Evolutionary conservation across 2,113 vertebrate species (phyloP).

Genomic region (Myanophis thanlyinensis): DNA sequence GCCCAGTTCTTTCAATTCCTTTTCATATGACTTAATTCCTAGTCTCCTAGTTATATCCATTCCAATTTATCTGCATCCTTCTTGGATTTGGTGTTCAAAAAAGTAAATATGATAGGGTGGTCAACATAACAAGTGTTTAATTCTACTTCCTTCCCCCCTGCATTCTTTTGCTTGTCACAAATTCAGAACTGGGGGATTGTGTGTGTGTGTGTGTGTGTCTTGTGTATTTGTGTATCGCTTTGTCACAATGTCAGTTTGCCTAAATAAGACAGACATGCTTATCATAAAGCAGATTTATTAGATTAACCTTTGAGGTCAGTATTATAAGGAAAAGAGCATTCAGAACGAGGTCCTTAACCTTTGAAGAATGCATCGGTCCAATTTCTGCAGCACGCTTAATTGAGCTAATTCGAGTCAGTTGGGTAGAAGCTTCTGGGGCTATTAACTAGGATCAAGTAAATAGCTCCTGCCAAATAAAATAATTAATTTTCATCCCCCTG

Average conservation of each 20-base stretch:
- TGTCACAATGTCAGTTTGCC: neutral
- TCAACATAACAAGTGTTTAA: neutral
- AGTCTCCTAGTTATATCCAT: neutral
- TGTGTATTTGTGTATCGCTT: neutral
- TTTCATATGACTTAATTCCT: neutral
- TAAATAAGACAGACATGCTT: neutral
- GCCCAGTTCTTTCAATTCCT: neutral
- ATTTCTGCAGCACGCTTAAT: constrained; percentile 2
- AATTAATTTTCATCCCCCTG: neutral
- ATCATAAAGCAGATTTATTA: neutral
- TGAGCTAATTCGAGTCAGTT: neutral
- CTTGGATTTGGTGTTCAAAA: neutral
- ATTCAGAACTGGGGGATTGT: neutral
- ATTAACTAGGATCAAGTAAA: neutral
- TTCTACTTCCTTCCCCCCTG: neutral
- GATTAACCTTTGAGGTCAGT: neutral
- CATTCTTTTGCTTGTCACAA: neutral
- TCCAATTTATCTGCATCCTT: neutral
- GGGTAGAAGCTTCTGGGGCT: neutral
- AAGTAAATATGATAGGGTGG: neutral
- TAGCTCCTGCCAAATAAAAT: neutral
- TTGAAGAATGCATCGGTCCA: constrained; percentile 12
- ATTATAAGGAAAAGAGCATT: constrained; percentile 17
- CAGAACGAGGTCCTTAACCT: constrained; percentile 21
- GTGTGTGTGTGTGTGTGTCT: neutral